Evolutionary conservation across 2,888 invertebrate species (phyloP).

Genomic region (Disparrhopalites patrizii): DNA sequence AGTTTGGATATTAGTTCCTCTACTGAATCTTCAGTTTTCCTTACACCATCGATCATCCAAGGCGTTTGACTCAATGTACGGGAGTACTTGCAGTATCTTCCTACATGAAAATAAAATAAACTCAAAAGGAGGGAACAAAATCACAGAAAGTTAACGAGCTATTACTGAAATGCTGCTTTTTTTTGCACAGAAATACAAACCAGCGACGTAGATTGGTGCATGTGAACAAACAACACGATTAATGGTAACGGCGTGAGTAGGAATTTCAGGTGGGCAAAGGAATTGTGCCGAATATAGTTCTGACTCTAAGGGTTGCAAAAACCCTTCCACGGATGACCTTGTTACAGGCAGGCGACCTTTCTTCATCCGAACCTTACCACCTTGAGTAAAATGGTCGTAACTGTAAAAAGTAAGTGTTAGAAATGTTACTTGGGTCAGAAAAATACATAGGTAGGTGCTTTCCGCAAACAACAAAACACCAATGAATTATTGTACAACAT

Average conservation of each 20-base stretch:
- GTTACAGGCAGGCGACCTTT: constrained; percentile 18
- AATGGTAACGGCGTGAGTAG: constrained; percentile 53
- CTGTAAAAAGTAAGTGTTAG: background rate
- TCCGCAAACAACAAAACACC: too few species aligned
- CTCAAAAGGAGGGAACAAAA: background rate
- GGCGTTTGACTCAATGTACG: constrained; percentile 87
- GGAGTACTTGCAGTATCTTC: constrained; percentile 79
- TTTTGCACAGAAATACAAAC: too few species aligned
- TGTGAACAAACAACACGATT: constrained; percentile 58
- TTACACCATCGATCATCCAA: constrained; percentile 78
- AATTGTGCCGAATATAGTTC: constrained; percentile 22
- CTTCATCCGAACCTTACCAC: constrained; percentile 3
- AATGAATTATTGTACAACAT: constrained; percentile 2
- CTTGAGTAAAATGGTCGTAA: constrained; percentile 13
- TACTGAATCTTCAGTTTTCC: constrained; percentile 79
- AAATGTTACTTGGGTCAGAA: background rate
- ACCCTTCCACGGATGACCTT: constrained; percentile 30
- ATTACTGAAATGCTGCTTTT: too few species aligned
- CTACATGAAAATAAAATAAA: constrained; percentile 51
- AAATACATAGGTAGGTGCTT: too few species aligned
- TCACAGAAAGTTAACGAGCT: background rate
- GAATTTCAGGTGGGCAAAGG: constrained; percentile 56
- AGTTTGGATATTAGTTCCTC: constrained; percentile 78
- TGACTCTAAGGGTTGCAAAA: constrained; percentile 19
- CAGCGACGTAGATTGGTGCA: constrained; percentile 62